Evolutionary conservation across 1,140 invertebrate genomes (phyloP).

Genomic region (Drosophila santomea): DNA sequence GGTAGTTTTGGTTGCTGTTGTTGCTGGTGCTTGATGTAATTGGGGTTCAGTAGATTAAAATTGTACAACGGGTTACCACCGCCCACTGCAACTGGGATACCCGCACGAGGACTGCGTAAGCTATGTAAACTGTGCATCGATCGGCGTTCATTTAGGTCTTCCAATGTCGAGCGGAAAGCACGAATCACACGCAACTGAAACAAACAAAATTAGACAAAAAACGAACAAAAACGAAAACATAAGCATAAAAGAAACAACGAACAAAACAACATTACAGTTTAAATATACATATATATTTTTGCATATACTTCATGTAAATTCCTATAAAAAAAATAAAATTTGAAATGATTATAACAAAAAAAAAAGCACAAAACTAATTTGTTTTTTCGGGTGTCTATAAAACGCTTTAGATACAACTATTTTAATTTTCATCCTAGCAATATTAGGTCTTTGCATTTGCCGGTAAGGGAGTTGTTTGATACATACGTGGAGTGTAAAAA

Average conservation of each 20-base stretch:
- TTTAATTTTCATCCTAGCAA: not conserved
- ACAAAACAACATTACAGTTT: slow-evolving; percentile 51
- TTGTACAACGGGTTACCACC: slow-evolving; percentile 70
- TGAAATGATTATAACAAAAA: not conserved
- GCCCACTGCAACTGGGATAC: slow-evolving; percentile 41
- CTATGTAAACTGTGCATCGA: slow-evolving; percentile 99
- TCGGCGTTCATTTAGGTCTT: slow-evolving; percentile 99
- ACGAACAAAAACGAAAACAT: slow-evolving; percentile 75
- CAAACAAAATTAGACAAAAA: slow-evolving; percentile 87
- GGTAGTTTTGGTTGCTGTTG: slow-evolving; percentile 30
- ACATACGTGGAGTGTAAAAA: not conserved
- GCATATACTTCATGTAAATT: not conserved
- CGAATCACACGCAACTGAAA: slow-evolving; percentile 99
- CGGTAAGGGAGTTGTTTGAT: not conserved
- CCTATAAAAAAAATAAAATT: not conserved
- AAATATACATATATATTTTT: slow-evolving; percentile 24
- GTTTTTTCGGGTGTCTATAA: not conserved
- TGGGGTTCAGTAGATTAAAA: slow-evolving; percentile 73
- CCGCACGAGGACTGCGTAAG: slow-evolving; percentile 93
- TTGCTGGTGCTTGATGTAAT: slow-evolving; percentile 64
- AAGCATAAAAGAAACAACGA: slow-evolving; percentile 54
- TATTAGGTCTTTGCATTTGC: not conserved
- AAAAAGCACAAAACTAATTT: not conserved
- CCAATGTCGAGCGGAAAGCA: slow-evolving; percentile 99
- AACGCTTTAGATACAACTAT: not conserved